These are phyloP conservation scores for Apeltes quadracus DNA, from an alignment of 2,113 vertebrate species.

Conservation along the genomic window DNA sequence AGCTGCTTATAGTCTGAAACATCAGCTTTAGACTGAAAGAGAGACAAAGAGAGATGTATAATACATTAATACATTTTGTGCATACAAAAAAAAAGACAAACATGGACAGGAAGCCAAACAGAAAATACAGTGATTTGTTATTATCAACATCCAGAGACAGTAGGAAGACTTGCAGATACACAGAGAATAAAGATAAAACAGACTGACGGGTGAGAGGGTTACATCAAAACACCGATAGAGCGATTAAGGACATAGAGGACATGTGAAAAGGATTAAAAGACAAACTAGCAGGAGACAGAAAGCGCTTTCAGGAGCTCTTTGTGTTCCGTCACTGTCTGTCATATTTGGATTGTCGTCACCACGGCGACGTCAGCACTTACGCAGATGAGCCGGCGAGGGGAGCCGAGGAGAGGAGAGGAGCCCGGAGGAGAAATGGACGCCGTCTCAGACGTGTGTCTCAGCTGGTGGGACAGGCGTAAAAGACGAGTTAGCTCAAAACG, in stretches of 20 bases:
- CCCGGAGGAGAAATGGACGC: constrained; percentile 92
- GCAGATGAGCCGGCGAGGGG: constrained; percentile 89
- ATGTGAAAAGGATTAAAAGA: not conserved
- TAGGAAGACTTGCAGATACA: not conserved
- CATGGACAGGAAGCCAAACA: not conserved
- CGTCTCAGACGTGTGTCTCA: constrained; percentile 90
- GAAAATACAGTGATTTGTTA: not conserved
- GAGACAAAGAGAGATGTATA: constrained; percentile 5
- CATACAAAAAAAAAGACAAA: not conserved
- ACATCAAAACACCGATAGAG: not conserved
- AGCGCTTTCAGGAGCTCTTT: constrained; percentile 15
- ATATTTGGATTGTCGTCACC: constrained; percentile 36
- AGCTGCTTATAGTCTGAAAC: constrained; percentile 93
- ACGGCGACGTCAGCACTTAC: constrained; percentile 54
- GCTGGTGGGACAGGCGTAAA: constrained; percentile 83
- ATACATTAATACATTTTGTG: not conserved
- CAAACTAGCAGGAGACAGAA: not conserved
- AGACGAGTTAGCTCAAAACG: no score
- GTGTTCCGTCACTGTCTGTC: constrained; percentile 10
- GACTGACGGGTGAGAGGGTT: not conserved
- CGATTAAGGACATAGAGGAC: constrained; percentile 1
- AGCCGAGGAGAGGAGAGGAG: constrained; percentile 89
- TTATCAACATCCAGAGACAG: not conserved
- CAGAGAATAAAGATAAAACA: not conserved
- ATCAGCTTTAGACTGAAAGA: constrained; percentile 90